phyloP scores from a whole-genome alignment of 2,113 vertebrate species.

The Excalfactoria chinensis region DNA sequence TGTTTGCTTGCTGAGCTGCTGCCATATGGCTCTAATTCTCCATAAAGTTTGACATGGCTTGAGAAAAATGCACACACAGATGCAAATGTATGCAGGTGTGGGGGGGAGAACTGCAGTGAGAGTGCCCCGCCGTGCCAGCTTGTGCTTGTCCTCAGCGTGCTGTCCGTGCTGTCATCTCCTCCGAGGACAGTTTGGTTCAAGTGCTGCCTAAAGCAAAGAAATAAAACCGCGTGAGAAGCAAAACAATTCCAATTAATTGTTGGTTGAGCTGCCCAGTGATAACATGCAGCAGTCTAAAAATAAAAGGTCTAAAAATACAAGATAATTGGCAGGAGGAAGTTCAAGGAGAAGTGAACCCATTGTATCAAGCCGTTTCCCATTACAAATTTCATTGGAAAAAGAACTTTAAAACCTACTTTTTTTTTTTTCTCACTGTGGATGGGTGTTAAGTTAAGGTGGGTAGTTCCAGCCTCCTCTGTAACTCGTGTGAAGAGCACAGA shows the following conservation, averaged over 20 bases:
- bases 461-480: neutral
- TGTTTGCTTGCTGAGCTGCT: conserved; percentile 10
- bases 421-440: neutral
- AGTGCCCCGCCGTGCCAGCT: neutral
- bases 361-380: neutral
- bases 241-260: conserved; percentile 40
- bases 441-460: neutral
- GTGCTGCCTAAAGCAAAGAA: conserved; percentile 15
- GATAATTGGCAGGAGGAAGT: conserved; percentile 57
- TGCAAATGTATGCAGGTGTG: neutral
- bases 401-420: neutral
- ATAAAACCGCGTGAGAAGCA: conserved; percentile 24
- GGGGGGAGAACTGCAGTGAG: neutral
- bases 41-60: conserved; percentile 23
- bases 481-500: neutral
- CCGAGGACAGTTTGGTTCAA: neutral
- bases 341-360: conserved; percentile 52
- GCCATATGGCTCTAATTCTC: conserved; percentile 14
- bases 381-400: neutral
- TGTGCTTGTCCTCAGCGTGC: neutral
- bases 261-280: conserved; percentile 35
- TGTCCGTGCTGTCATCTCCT: neutral
- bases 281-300: conserved; percentile 58
- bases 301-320: conserved; percentile 65
- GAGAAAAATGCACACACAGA: neutral